phyloP scores from a whole-genome alignment of 1,140 invertebrate species.

The Bombus ignitus region DNA sequence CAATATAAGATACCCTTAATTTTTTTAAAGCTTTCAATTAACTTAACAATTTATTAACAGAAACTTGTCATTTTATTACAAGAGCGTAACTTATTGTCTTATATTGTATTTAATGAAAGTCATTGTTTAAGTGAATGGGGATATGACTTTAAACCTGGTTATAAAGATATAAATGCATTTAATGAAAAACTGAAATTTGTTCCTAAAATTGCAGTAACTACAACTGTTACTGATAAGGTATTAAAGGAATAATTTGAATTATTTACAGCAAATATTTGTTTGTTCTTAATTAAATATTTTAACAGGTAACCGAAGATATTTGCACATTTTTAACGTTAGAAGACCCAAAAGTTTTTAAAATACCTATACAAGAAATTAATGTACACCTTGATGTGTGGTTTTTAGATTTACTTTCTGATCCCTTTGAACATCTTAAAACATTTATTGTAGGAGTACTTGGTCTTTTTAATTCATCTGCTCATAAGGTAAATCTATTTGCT shows the following conservation, averaged over 20 bases:
- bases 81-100: background rate
- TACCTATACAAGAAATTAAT: conserved; percentile 7
- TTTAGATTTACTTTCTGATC: conserved; percentile 14
- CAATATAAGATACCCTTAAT: background rate
- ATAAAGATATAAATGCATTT: background rate
- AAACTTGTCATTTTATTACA: background rate
- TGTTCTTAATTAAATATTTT: background rate
- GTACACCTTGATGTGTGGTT: conserved; percentile 27
- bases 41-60: background rate
- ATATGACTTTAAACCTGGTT: conserved; percentile 5
- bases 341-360: background rate
- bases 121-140: conserved; percentile 28
- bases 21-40: background rate
- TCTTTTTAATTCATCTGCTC: background rate
- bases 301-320: conserved; percentile 10
- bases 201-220: conserved; percentile 16
- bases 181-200: background rate
- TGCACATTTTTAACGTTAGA: background rate
- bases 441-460: background rate
- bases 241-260: background rate
- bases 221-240: conserved; percentile 26
- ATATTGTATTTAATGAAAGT: conserved; percentile 28
- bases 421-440: conserved; percentile 22
- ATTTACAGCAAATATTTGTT: background rate
- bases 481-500: conserved; percentile 7